Evolutionary conservation across 2,888 invertebrate species (phyloP).

Genomic region (Leucophenga montana): DNA sequence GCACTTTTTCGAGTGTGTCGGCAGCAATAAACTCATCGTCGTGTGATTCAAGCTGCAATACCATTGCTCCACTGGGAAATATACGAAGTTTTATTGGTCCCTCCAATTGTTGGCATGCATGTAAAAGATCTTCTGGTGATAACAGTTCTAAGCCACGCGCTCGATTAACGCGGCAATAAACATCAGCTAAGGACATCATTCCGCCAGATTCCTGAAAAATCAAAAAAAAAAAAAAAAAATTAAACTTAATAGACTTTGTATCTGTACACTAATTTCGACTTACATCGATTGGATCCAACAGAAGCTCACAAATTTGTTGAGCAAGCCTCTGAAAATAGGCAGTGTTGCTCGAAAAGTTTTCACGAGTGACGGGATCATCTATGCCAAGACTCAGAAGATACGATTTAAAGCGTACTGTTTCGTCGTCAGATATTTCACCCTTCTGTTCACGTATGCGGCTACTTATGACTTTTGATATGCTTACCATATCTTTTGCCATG

Average conservation of each 20-base stretch:
- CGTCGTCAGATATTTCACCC: conserved; percentile 97
- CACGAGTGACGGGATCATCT: conserved; percentile 97
- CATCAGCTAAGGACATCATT: conserved; percentile 97
- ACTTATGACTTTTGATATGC: conserved; percentile 91
- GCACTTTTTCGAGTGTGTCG: conserved; percentile 78
- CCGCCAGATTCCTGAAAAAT: conserved; percentile 86
- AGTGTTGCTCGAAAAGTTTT: conserved; percentile 87
- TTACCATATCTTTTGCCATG: conserved; percentile 98
- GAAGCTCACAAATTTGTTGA: conserved; percentile 86
- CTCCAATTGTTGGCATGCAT: conserved; percentile 84
- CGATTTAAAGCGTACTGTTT: conserved; percentile 95
- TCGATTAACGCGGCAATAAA: conserved; percentile 96
- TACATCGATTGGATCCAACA: conserved; percentile 87
- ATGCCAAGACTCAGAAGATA: conserved; percentile 97
- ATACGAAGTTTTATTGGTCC: conserved; percentile 85
- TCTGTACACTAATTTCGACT: conserved; percentile 34
- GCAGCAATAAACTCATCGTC: conserved; percentile 82
- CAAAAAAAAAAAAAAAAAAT: not conserved
- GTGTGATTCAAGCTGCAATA: conserved; percentile 87
- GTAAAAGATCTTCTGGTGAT: conserved; percentile 96
- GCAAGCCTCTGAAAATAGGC: conserved; percentile 90
- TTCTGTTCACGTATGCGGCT: conserved; percentile 93
- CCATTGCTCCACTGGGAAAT: conserved; percentile 97
- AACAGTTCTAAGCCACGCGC: conserved; percentile 95
- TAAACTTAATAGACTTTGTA: too few species aligned